Evolutionary conservation across 1,140 invertebrate species (phyloP), one percentile per base, ranked within the genome.

Genomic region (Drosophila subpulchrella): DNA sequence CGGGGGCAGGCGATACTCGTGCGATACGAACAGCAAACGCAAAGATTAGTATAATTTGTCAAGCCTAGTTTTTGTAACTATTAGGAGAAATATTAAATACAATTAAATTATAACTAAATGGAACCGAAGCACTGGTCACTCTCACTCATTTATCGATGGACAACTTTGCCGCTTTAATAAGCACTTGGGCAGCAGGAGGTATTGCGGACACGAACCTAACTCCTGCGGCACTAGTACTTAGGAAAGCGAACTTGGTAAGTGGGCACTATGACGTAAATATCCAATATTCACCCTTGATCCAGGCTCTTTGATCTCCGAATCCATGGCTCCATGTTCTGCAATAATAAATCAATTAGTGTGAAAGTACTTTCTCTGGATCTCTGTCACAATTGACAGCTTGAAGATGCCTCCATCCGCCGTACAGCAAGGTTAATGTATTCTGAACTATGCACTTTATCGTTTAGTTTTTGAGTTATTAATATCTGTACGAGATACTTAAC

Each of bases 171-270:
- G 81, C 91, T 91, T 92, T 92, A 80, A 92, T 92, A 92, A 92
- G 92, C 92, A 92, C 92, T 92, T 91, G 90, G 84, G 92, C 92
- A 92, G 91, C 92, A 92, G 92, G 92, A 82, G 91, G 85, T 82
- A 86, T 76, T 85, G 71, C 77, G 73, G 74, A 74, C 77, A 79
- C 81, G 74, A 63, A 86, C 91, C 84, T 89, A 91, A 92, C 91
- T 92, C 92, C 92, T 92, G 91, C 92, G 92, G 92, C 92, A 92
- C 91, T 92, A 92, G 92, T 92, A 92, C 92, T 92, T 92, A 92
- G 92, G 83, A 91, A 92, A 92, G 91, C 81, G 79, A 89, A 67
- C 75, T 65, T 53, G 77, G 44, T 56, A 36, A 34, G 70, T 80
- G 57, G 36, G 30, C 46, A 56, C 15, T 55, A 1, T 13, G 2